These are phyloP conservation scores for Delichon dasypus DNA, from an alignment of 2,797 vertebrate species.

Conservation along the genomic window DNA sequence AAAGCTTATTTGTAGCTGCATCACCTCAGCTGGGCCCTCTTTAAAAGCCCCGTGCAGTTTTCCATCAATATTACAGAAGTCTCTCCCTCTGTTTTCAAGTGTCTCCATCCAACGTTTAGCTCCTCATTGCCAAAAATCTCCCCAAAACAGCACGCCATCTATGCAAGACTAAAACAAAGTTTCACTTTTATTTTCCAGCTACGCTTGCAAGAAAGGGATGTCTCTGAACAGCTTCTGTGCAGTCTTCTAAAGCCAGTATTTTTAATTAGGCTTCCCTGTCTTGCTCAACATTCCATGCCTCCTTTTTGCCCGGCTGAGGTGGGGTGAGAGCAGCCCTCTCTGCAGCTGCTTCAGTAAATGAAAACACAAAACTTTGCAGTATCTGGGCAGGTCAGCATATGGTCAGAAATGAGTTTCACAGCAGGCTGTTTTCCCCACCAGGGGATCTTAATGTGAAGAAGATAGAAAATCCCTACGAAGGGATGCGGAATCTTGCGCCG, in stretches of 20 bases:
- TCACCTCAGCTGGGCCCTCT: neutral
- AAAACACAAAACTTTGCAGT: neutral
- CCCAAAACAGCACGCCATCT: neutral
- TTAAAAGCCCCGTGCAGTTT: neutral
- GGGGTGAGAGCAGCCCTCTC: neutral
- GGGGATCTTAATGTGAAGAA: slow-evolving; percentile 22
- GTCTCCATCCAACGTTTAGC: neutral
- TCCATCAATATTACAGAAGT: neutral
- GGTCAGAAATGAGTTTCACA: slow-evolving; percentile 60
- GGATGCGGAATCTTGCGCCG: neutral
- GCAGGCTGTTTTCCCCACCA: slow-evolving; percentile 28
- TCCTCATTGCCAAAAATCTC: neutral
- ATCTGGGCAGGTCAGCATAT: slow-evolving; percentile 34
- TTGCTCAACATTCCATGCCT: neutral
- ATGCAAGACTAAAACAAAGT: neutral
- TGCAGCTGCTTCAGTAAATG: neutral
- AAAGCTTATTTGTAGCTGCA: neutral
- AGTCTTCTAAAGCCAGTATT: neutral
- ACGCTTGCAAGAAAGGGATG: neutral
- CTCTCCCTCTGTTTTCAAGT: neutral
- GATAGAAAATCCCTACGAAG: slow-evolving; percentile 39
- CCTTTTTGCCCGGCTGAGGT: neutral
- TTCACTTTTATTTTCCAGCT: neutral
- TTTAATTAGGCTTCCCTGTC: slow-evolving; percentile 4
- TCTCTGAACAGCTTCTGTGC: neutral